Base-by-base conservation (phyloP, 2,797 vertebrate genomes). In the Sylvia borin region DNA sequence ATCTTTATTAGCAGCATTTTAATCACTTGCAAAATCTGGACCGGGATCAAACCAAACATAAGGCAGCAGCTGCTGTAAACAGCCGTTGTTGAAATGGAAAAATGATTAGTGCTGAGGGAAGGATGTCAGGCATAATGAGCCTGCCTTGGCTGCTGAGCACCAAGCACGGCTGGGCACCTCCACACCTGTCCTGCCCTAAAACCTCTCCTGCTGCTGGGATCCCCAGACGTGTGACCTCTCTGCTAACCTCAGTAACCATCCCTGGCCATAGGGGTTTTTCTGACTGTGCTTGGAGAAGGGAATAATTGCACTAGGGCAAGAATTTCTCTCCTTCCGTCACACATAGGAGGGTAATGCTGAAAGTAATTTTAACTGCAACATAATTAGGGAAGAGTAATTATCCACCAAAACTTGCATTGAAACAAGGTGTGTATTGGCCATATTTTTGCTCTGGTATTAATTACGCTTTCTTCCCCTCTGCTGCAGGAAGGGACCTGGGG, bases 1-100 rank as follows among this genome's bases (percentile, higher is more conserved):
- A 93, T 84, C 96, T 93, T 96, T 94, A 97, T 97, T 97, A 97
- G 88, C 93, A 87, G 91, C 91, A 95, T 97, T 96, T 95, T 96
- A 97, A 97, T 97, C 94, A 94, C 92, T 97, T 96, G 84, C 45
- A 95, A 96, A 96, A 91, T 70, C 91, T 97, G 96, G 96, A 91
- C 61, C 10, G 1, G 85, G 90, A 97, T 96, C 95, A 97, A 95
- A 90, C 68, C 77, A 93, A 96, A 89, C 92, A 96, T 95, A 91
- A 95, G 92, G 96, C 95, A 95, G 90, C 95, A 96, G 95, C 93
- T 97, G 96, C 91, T 89, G 90, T 92, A 94, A 96, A 94, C 96
- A 97, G 96, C 94, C 84, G 87, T 96, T 93, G 89, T 93, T 89
- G 93, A 96, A 95, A 95, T 79, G 92, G 95, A 96, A 93, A 97